Percentiles rank a stretch among this genome's conserved stretches.
These are phyloP conservation scores for Dinocampus coccinellae DNA, from an alignment of 2,888 invertebrate genomes.

Conservation along the genomic window DNA sequence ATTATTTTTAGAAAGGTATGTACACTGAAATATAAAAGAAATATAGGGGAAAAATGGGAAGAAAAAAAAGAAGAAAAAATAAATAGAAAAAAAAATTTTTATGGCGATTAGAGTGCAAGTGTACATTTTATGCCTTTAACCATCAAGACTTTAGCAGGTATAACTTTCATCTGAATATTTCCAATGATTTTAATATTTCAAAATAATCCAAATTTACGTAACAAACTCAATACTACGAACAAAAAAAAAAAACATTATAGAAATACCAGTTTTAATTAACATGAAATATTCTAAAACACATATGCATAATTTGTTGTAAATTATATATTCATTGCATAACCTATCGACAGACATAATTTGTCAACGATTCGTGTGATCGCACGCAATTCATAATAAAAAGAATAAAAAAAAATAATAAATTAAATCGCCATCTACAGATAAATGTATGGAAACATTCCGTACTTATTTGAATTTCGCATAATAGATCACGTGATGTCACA, in stretches of 20 bases:
- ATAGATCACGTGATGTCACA: no score
- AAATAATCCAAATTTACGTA: constrained; percentile 12
- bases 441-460: no score
- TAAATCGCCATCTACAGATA: background rate
- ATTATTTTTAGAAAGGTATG: constrained; percentile 35
- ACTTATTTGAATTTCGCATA: no score
- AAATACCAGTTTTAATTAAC: background rate
- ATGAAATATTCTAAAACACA: background rate
- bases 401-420: background rate
- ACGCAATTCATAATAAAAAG: no score
- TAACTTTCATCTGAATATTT: constrained; percentile 27
- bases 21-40: background rate
- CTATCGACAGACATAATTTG: background rate
- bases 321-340: background rate
- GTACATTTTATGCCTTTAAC: constrained; percentile 6
- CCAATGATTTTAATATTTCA: background rate
- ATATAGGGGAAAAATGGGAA: background rate
- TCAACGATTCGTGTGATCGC: background rate
- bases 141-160: background rate
- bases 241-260: background rate
- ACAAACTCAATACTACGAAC: background rate
- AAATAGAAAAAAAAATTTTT: constrained; percentile 2
- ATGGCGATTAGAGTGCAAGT: background rate
- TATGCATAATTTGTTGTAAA: background rate
- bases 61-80: constrained; percentile 5